Percentiles rank a stretch among this genome's conserved stretches.
phyloP scores from a whole-genome alignment of 23 tunicate genomes.

The Phallusia fumigata region DNA sequence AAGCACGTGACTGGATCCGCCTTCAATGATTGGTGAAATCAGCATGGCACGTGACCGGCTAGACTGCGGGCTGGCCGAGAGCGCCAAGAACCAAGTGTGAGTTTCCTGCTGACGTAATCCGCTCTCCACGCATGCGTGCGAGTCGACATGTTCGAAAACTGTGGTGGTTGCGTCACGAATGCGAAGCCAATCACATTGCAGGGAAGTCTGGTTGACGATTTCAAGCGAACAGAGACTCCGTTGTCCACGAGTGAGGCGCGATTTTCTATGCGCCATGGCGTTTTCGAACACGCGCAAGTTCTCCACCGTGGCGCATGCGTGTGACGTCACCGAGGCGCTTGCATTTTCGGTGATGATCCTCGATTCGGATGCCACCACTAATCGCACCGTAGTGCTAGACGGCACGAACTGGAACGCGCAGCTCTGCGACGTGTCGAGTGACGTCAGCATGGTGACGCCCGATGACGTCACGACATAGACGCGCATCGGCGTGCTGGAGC shows the following conservation, averaged over 20 bases:
- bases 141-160: conserved; percentile 9
- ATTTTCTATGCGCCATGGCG: neutral
- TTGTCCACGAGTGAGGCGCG: neutral
- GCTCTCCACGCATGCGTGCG: conserved; percentile 23
- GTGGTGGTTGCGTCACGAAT: conserved; percentile 17
- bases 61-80: neutral
- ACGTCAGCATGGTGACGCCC: neutral
- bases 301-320: conserved; percentile 14
- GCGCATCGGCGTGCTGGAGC: neutral
- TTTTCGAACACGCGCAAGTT: neutral
- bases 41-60: conserved; percentile 18
- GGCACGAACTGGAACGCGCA: neutral
- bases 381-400: neutral
- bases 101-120: conserved; percentile 24
- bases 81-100: conserved; percentile 36
- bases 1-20: conserved; percentile 25
- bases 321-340: conserved; percentile 36
- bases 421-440: neutral
- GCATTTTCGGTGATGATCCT: neutral
- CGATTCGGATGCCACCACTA: conserved; percentile 1
- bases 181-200: conserved; percentile 42
- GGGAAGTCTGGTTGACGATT: neutral
- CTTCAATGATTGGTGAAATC: conserved; percentile 48
- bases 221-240: conserved; percentile 38
- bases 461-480: conserved; percentile 16